Evolutionary conservation across 2,113 vertebrate genomes (phyloP), one percentile per base, ranked within the genome.

Genomic region (Gavialis gangeticus): DNA sequence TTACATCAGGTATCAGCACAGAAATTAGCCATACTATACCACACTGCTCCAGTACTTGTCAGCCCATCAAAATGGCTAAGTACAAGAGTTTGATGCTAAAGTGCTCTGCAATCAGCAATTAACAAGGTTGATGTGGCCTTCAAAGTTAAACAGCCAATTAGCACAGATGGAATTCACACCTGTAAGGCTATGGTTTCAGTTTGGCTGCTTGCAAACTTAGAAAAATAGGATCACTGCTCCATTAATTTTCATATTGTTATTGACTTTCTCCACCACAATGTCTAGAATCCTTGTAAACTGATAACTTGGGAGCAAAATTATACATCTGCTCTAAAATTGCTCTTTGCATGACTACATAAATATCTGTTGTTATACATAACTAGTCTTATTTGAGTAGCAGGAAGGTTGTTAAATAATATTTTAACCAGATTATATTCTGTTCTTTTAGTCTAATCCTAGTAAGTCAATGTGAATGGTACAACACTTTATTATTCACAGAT

Each of bases 161-260:
- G 37, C 67, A 71, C 67, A 37, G 37, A 71, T 22, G 30, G 12
- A 71, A 34, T 34, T 71, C 30, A 71, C 34, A 71, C 19, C 19
- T 37, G 22, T 71, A 71, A 73, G 34, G 6, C 34, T 73, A 73
- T 46, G 37, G 69, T 46, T 73, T 73, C 69, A 46, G 69, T 37
- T 37, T 73, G 21, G 30, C 30, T 71, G 16, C 34, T 71, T 71
- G 30, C 30, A 37, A 21, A 71, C 5, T 12, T 63, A 82, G 77
- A 94, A 94, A 94, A 77, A 84, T 82, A 79, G 76, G 3, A 46
- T 46, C 73, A 94, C 90, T 79, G 69, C 22, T 73, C 69, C 89
- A 67, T 80, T 83, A 76, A 85, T 80, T 78, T 94, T 75, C 34
- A 46, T 46, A 46, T 46, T 46, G 46, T 46, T 46, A 46, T 46